Base-by-base conservation (phyloP, 2,797 vertebrate species). In the Calcarius lapponicus region DNA sequence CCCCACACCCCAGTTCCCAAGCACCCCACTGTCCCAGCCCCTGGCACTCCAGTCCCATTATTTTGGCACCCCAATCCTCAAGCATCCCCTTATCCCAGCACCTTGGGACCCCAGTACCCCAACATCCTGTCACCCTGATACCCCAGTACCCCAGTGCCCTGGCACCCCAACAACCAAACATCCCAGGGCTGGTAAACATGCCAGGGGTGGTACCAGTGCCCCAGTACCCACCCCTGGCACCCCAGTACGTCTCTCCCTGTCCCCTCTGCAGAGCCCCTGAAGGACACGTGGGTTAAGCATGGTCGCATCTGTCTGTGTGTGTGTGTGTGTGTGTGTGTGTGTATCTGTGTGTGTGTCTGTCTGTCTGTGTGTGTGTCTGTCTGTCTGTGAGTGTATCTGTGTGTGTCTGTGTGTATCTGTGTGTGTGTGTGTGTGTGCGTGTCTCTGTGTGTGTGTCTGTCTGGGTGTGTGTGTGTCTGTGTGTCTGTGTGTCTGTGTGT, bases 251-350 rank as follows among this genome's bases (percentile, higher is more conserved):
- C 51, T 8, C 18, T 43, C 45, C 14, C 38, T n/a, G 18, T 18
- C 34, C 29, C 22, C 26, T 7, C 53, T 19, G 51, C 58, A 65
- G 19, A 43, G 5, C 38, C 17, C 29, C 24, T 32, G 18, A 21
- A 2, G 0, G 48, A 28, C 42, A 20, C 1, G 2, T 4, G 40
- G 32, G 34, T 24, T 14, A n/a, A 40, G 38, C 5, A 10, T 5
- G 1, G n/a, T 38, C 78, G 56, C 61, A 19, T 1, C 1, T 32
- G 17, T 31, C 9, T n/a, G 6, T 16, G 5, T 36, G 5, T 25
- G 22, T 34, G 3, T 43, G 13, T 61, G 17, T 21, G 11, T 54
- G 4, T 53, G 18, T 53, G 11, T 31, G 7, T 29, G 6, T 58
- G 15, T 34, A 15, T 25, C 7, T 32, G 9, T 29, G 9, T 56